phyloP scores from a whole-genome alignment of 2,113 vertebrate species.

The Leptosomus discolor region DNA sequence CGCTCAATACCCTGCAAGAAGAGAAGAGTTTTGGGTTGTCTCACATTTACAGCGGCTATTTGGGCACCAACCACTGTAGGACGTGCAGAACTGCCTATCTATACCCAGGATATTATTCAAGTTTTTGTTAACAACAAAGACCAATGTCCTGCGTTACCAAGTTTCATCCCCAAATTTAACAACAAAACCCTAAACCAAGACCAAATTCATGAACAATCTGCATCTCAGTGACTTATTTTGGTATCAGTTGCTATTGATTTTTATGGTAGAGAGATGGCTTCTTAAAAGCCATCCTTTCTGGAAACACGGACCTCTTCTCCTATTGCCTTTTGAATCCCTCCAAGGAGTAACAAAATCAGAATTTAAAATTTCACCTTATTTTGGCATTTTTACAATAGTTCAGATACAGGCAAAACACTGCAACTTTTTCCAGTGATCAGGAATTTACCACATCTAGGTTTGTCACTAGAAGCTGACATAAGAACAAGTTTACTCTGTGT shows the following conservation, averaged over 20 bases:
- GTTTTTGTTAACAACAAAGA: background rate
- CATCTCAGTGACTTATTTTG: background rate
- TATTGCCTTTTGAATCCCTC: background rate
- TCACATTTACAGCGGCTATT: rapidly evolving
- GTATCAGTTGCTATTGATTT: background rate
- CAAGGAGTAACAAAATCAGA: background rate
- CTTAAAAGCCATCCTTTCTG: background rate
- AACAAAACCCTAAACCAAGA: background rate
- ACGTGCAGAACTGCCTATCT: background rate
- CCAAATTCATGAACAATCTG: background rate
- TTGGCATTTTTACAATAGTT: background rate
- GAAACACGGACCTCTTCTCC: background rate
- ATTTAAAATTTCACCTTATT: background rate
- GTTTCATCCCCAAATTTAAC: background rate
- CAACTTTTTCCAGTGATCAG: background rate
- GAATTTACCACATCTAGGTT: background rate
- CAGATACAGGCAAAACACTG: background rate
- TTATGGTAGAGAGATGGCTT: background rate
- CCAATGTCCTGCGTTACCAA: rapidly evolving
- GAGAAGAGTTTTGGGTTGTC: background rate
- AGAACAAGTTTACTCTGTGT: background rate
- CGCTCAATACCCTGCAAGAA: constrained; percentile 89
- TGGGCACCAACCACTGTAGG: background rate
- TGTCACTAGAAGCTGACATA: background rate
- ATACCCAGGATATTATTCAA: background rate